Evolutionary conservation across 2,113 vertebrate species (phyloP), one percentile per base, ranked within the genome.

Genomic region (Tetraodon nigroviridis): DNA sequence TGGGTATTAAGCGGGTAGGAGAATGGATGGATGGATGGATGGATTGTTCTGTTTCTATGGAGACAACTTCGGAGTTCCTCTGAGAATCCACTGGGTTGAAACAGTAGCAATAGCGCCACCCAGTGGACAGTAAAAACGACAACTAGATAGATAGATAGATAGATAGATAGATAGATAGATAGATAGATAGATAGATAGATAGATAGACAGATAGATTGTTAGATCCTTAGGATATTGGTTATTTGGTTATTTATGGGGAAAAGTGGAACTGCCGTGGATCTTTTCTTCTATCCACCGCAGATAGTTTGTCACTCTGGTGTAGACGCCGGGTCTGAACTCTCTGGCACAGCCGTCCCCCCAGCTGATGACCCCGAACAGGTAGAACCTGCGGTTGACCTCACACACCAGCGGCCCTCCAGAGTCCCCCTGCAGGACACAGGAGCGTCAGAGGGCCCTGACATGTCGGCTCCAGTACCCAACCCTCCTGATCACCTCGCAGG

Each of bases 401-500:
- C 88, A 90, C 46, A 84, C 84, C 82, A 90, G 73, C 2, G 88
- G 89, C 0, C 89, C 89, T 3, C 89, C 90, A 0, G 89, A 91
- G 76, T 90, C 89, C 2, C 89, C 87, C 90, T 91, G 80, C 2
- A 0, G 18, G 2, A 24, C 7, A 62, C 16, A 47, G 54, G 40
- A 7, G 44, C 20, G 1, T 66, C n/a, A 52, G 13, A 48, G 11
- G 10, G 48, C 19, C 49, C 22, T 12, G 16, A 19, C 50, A 12
- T 22, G 3, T 3, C 2, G 0, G 17, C 7, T 50, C 61, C 0
- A 5, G 57, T 40, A 24, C 14, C 1, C 5, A 68, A 48, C 67
- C 8, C 75, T 21, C 0, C 1, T 32, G 42, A 4, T 80, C 87
- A 96, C 96, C 89, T 93, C 87, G 66, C 96, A 97, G 1, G 94